Conservation (phyloP, 2,888 invertebrate species). For the Sphaerophoria rueppellii region DNA sequence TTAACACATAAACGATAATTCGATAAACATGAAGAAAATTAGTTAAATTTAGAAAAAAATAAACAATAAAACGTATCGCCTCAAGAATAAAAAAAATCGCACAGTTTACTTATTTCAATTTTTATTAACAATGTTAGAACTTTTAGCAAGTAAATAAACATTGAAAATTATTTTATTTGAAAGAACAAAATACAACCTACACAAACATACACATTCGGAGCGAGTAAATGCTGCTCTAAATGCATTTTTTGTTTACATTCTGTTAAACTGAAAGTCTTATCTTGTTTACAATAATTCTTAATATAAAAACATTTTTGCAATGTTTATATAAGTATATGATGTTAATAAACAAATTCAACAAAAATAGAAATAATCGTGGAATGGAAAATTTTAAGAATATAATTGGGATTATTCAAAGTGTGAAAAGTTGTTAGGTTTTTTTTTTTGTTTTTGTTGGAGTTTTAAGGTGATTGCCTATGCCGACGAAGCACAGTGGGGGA, state of each 20-base stretch:
- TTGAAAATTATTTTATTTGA: neutral
- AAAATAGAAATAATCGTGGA: neutral
- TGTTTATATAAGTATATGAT: neutral
- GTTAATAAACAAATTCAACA: slow-evolving; percentile 1
- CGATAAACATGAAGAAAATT: neutral
- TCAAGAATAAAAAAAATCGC: no score
- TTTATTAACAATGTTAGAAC: neutral
- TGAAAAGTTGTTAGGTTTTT: no score
- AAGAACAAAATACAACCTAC: neutral
- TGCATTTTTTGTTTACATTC: neutral
- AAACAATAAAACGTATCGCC: neutral
- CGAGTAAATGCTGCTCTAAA: neutral
- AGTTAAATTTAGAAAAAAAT: neutral
- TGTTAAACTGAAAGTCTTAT: neutral
- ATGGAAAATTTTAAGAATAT: neutral
- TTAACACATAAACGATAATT: slow-evolving; percentile 4
- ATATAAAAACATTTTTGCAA: neutral
- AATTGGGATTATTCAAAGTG: no score
- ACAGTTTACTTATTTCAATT: no score
- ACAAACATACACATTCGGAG: neutral
- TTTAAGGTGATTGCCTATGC: no score
- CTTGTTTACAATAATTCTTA: slow-evolving; percentile 6
- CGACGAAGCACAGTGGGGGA: no score
- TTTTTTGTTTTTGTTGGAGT: no score
- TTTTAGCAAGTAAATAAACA: slow-evolving; percentile 4